phyloP scores from a whole-genome alignment of 2,797 vertebrate genomes.

The Danio kyathit region DNA sequence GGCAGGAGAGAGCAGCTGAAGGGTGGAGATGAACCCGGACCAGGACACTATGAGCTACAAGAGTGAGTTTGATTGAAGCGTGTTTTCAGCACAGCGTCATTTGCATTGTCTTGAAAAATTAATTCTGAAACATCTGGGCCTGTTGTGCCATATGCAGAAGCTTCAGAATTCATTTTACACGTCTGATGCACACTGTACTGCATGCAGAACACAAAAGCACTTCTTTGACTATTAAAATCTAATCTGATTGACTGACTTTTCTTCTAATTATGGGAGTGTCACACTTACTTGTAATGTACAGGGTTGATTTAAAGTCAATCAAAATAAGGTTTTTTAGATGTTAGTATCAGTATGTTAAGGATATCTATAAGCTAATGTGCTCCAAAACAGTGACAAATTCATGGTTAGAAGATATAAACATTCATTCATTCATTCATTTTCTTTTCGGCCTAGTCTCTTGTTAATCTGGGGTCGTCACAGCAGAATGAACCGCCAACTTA shows the following conservation, averaged over 20 bases:
- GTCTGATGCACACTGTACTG: neutral
- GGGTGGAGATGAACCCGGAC: slow-evolving; percentile 69
- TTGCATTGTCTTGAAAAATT: neutral
- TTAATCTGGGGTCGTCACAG: too few species aligned
- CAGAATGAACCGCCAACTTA: too few species aligned
- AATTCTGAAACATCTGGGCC: slow-evolving; percentile 13
- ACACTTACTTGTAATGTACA: too few species aligned
- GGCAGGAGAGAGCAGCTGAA: slow-evolving; percentile 63
- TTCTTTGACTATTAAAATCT: neutral
- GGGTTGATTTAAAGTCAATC: neutral
- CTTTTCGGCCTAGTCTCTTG: too few species aligned
- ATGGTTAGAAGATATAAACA: too few species aligned
- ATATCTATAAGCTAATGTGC: too few species aligned
- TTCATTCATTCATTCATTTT: too few species aligned
- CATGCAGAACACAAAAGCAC: neutral
- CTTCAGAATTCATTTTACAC: neutral
- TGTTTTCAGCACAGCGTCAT: neutral
- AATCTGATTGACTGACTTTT: neutral
- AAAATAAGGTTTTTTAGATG: too few species aligned
- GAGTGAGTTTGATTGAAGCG: slow-evolving; percentile 66
- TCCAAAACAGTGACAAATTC: too few species aligned
- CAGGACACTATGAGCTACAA: slow-evolving; percentile 74
- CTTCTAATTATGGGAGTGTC: neutral
- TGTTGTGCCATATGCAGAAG: neutral
- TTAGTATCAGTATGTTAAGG: too few species aligned